Evolutionary conservation across 2,797 vertebrate species (phyloP), one percentile per base, ranked within the genome.

Genomic region (Tinamus major): DNA sequence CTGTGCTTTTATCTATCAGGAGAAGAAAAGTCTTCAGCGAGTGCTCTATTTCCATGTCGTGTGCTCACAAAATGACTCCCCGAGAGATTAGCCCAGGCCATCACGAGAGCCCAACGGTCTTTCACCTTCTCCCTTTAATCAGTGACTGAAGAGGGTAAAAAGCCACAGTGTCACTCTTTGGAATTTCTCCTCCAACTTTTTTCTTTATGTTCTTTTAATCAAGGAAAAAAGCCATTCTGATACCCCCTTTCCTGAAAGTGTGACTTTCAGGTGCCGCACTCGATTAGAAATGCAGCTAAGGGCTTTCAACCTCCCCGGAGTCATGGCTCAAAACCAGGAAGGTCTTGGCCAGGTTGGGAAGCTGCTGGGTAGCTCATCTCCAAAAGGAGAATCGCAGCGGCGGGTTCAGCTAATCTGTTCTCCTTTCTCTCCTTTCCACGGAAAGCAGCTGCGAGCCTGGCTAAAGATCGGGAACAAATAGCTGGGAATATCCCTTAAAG

Each of bases 351-450:
- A 75, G 68, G 77, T 49, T 39, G 51, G 85, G 85, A 90, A 87
- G 68, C 78, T 70, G 79, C 87, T 53, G 74, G 75, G 87, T 77
- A 90, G 87, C 89, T 78, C 89, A 33, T 46, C 76, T 87, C 87
- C 95, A 65, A 75, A 59, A 51, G 24, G 27, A 94, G 78, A 89
- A 88, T 48, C 64, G 93, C 95, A 70, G 91, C 92, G 94, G 94
- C 65, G 90, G 69, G 84, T 74, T 62, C 85, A 35, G 55, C 77
- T 78, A 55, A 92, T n/a, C 84, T 56, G 12, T 61, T 85, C 70
- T 64, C 13, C 64, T 77, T 74, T 37, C 82, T 85, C 70, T 64
- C 13, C 64, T 77, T 74, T 37, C 82, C 83, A 83, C 48, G 17
- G 62, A 44, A 76, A 67, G 92, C 94, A 94, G 90, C 90, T 64